These are phyloP conservation scores for Mus spicilegus DNA, from an alignment of 2,113 vertebrate genomes.

Conservation along the genomic window DNA sequence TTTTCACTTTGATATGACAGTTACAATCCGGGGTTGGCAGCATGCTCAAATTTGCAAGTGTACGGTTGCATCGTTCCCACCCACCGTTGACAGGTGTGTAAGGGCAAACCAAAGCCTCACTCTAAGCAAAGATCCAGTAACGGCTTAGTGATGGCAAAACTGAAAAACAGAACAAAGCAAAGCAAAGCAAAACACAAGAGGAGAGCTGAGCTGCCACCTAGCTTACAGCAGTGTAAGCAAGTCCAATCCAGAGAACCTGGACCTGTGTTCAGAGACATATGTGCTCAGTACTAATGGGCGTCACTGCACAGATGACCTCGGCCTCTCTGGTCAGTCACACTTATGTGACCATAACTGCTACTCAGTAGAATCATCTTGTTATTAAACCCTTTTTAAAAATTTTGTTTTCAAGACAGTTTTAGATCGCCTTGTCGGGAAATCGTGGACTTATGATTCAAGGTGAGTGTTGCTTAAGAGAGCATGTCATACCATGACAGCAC, in stretches of 20 bases:
- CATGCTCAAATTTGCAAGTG: background rate
- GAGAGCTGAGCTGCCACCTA: background rate
- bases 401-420: constrained; percentile 13
- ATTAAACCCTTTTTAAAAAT: background rate
- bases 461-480: constrained; percentile 27
- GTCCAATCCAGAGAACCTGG: background rate
- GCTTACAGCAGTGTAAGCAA: background rate
- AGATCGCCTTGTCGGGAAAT: background rate
- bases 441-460: background rate
- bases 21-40: background rate
- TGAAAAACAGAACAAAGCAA: background rate
- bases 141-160: background rate
- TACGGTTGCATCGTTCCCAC: too few relatives aligned
- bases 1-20: background rate
- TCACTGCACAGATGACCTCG: too few relatives aligned
- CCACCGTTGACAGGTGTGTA: background rate
- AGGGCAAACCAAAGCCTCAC: background rate
- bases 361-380: background rate
- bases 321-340: background rate
- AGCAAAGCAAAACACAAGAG: background rate
- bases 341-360: background rate
- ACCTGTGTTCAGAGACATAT: background rate
- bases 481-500: background rate
- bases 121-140: background rate
- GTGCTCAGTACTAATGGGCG: too few relatives aligned